phyloP scores from a whole-genome alignment of 1,140 invertebrate species.

The Patella vulgata region DNA sequence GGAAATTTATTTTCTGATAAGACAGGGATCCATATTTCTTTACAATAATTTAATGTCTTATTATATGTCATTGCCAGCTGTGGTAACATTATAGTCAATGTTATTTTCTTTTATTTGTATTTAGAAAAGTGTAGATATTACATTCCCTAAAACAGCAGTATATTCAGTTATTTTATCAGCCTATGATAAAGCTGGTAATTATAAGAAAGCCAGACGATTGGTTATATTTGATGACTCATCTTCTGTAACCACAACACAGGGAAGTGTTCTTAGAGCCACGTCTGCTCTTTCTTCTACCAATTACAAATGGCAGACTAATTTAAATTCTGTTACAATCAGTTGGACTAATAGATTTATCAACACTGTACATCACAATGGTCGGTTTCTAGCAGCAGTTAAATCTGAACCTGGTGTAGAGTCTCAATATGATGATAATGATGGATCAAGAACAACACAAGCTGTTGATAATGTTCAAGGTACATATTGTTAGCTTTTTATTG shows the following conservation, averaged over 20 bases:
- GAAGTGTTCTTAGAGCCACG: conserved; percentile 13
- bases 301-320: conserved; percentile 19
- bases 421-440: conserved; percentile 36
- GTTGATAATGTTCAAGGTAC: conserved; percentile 30
- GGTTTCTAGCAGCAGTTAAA: conserved; percentile 28
- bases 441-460: conserved; percentile 14
- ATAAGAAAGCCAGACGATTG: conserved; percentile 25
- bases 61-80: no score
- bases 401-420: conserved; percentile 1
- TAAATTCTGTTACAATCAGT: conserved; percentile 10
- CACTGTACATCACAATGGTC: conserved; percentile 17
- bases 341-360: conserved; percentile 34
- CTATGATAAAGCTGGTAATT: conserved; percentile 37
- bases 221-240: conserved; percentile 30
- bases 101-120: no score
- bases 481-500: not conserved
- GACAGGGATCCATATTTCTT: no score
- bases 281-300: conserved; percentile 21
- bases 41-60: no score
- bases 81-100: no score
- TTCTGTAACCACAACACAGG: conserved; percentile 1
- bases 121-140: no score
- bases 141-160: conserved; percentile 20
- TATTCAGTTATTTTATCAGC: conserved; percentile 30
- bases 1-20: no score